These are phyloP conservation scores for Apus apus DNA, from an alignment of 2,113 vertebrate species.

Conservation along the genomic window DNA sequence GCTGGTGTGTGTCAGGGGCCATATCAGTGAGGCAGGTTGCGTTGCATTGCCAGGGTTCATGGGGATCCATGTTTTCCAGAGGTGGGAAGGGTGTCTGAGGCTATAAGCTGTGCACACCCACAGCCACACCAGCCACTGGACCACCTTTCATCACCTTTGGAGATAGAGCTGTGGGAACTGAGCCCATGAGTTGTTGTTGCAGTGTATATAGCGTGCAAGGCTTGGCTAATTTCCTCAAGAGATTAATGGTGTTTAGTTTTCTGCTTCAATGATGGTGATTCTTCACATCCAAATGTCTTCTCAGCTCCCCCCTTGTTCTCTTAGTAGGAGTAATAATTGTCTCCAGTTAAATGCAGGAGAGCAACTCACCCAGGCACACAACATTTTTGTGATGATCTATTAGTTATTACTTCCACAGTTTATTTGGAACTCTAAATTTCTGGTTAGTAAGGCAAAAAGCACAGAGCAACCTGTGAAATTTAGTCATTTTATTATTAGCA, in stretches of 20 bases:
- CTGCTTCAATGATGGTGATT: background rate
- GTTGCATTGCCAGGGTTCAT: accelerated
- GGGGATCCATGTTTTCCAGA: background rate
- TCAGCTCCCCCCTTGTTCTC: background rate
- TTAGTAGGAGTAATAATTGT: background rate
- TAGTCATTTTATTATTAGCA: background rate
- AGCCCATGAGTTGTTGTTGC: background rate
- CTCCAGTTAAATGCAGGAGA: background rate
- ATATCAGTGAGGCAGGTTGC: background rate
- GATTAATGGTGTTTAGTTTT: background rate
- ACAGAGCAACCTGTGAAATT: background rate
- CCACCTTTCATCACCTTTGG: background rate
- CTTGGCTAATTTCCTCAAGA: background rate
- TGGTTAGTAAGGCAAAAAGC: background rate
- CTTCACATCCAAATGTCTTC: background rate
- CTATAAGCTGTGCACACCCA: accelerated
- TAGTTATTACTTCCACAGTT: background rate
- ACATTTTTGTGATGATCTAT: background rate
- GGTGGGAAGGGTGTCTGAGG: background rate
- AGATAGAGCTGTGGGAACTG: background rate
- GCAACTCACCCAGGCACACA: background rate
- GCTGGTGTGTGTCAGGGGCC: background rate
- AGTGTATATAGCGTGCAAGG: background rate
- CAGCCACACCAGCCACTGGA: accelerated
- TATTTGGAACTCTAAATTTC: background rate